Evolutionary conservation across 2,888 invertebrate genomes (phyloP).

Genomic region (Melipona beecheii): DNA sequence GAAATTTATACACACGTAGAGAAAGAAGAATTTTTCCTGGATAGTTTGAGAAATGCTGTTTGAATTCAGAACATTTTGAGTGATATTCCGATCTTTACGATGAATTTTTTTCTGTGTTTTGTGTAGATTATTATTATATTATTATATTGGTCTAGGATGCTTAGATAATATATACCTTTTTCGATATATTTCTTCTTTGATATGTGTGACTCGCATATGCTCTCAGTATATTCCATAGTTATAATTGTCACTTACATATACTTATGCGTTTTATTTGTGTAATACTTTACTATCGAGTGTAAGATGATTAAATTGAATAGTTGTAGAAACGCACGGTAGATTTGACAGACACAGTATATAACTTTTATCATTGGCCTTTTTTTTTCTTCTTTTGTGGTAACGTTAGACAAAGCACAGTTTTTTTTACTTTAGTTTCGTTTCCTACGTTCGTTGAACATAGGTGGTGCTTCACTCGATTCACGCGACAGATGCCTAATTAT

Average conservation of each 20-base stretch:
- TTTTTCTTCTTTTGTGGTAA: constrained; percentile 60
- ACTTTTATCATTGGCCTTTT: constrained; percentile 5
- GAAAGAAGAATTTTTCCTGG: neutral
- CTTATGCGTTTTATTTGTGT: constrained; percentile 42
- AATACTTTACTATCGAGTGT: constrained; percentile 41
- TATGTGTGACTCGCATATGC: constrained; percentile 56
- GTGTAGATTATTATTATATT: constrained; percentile 39
- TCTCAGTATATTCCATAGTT: constrained; percentile 49
- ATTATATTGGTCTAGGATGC: constrained; percentile 45
- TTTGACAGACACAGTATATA: constrained; percentile 36
- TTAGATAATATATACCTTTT: constrained; percentile 51
- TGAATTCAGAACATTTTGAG: constrained; percentile 46
- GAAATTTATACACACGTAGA: neutral
- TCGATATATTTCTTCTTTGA: constrained; percentile 51
- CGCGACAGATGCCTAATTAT: constrained; percentile 50
- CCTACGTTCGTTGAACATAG: constrained; percentile 32
- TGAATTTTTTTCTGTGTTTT: constrained; percentile 53
- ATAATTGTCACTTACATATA: constrained; percentile 26
- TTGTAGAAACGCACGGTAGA: constrained; percentile 68
- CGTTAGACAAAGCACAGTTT: constrained; percentile 56
- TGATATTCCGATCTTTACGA: constrained; percentile 48
- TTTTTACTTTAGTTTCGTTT: constrained; percentile 45
- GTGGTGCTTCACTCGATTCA: constrained; percentile 53
- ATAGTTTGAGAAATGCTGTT: constrained; percentile 68
- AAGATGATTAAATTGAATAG: constrained; percentile 47